A percentile compares a stretch with the other conserved stretches of the same genome.
These are phyloP conservation scores for Caenorhabditis inopinata DNA, from an alignment of 1,140 invertebrate species.

Conservation along the genomic window DNA sequence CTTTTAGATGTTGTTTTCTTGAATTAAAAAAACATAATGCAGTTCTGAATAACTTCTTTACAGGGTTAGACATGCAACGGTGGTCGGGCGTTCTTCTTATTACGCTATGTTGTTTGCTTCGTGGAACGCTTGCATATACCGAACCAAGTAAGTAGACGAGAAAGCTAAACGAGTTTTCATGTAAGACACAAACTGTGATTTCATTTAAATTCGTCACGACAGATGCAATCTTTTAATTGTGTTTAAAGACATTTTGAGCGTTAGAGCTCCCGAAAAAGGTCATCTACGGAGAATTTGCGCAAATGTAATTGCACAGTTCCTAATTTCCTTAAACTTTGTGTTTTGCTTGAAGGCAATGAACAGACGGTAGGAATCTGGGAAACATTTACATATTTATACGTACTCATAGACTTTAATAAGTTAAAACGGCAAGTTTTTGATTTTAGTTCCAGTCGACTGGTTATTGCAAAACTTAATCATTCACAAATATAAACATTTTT, in stretches of 20 bases:
- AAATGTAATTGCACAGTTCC: not conserved
- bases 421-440: too few species aligned
- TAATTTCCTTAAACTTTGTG: not conserved
- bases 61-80: constrained; percentile 33
- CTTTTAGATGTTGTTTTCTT: too few species aligned
- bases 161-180: not conserved
- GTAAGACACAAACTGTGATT: not conserved
- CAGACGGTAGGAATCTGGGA: too few species aligned
- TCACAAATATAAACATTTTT: too few species aligned
- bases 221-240: constrained; percentile 26
- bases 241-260: not conserved
- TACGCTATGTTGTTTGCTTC: constrained; percentile 26
- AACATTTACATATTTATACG: too few species aligned
- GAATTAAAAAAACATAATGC: too few species aligned
- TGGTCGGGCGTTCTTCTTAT: constrained; percentile 22
- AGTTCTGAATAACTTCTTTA: not conserved
- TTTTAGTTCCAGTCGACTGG: too few species aligned
- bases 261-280: too few species aligned
- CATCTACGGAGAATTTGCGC: too few species aligned
- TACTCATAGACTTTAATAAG: too few species aligned
- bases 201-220: not conserved
- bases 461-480: too few species aligned
- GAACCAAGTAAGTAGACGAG: constrained; percentile 1
- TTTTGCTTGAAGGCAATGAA: too few species aligned
- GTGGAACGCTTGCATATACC: constrained; percentile 18